Conservation (phyloP, 2,888 invertebrate species). For the Heliconius charithonia region DNA sequence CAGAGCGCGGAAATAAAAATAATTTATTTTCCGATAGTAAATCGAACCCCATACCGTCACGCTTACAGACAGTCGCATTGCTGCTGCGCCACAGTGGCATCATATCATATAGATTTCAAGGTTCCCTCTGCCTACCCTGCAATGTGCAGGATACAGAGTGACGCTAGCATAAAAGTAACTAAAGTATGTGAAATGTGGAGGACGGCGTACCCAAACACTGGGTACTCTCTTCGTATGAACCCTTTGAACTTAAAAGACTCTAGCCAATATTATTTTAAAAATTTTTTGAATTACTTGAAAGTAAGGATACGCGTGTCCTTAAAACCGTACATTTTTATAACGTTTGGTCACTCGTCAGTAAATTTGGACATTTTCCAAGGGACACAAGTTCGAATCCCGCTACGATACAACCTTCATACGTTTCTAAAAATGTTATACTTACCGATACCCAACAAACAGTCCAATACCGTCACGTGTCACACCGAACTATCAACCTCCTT, state of each 20-base stretch:
- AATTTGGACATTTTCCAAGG: neutral
- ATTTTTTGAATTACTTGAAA: too few relatives aligned
- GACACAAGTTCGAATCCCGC: neutral
- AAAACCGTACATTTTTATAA: too few relatives aligned
- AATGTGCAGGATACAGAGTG: neutral
- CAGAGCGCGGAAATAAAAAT: too few relatives aligned
- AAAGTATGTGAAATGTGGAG: too few relatives aligned
- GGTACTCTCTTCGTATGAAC: too few relatives aligned
- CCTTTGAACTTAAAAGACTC: neutral
- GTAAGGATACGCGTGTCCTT: too few relatives aligned
- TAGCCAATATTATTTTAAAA: neutral
- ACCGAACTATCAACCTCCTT: constrained; percentile 39
- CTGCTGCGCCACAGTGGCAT: too few relatives aligned
- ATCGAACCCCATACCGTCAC: too few relatives aligned
- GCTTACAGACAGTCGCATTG: too few relatives aligned
- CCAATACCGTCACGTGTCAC: constrained; percentile 24
- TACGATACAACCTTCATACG: neutral
- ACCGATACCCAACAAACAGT: neutral
- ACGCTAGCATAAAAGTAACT: neutral
- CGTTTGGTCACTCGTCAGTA: neutral
- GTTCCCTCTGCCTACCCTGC: neutral
- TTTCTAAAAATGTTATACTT: neutral
- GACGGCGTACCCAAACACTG: too few relatives aligned
- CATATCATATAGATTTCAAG: neutral
- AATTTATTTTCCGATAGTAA: too few relatives aligned